Conservation (phyloP, 2,797 vertebrate genomes). For the Pelodytes ibericus region DNA sequence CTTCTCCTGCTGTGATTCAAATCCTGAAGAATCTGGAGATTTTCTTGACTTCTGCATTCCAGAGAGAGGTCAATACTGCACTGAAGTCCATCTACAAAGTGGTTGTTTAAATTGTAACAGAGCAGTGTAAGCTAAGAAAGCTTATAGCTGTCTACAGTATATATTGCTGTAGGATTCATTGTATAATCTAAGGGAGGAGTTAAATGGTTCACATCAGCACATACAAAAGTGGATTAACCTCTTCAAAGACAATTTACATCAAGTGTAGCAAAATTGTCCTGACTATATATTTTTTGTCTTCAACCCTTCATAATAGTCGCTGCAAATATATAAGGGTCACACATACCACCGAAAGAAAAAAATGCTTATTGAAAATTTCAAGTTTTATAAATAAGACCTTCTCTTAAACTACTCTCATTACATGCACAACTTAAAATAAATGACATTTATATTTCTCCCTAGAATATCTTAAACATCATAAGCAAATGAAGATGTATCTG, state of each 20-base stretch:
- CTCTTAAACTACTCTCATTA: too few species aligned
- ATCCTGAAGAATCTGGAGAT: conserved; percentile 5
- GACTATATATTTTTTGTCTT: too few species aligned
- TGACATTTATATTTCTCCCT: too few species aligned
- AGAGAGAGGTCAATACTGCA: background rate
- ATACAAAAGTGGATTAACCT: conserved; percentile 34
- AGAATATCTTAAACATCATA: too few species aligned
- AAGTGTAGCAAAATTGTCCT: too few species aligned
- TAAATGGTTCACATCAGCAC: conserved; percentile 34
- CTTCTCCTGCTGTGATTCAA: background rate
- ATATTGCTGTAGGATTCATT: conserved; percentile 42
- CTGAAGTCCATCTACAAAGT: conserved; percentile 10
- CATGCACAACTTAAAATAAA: too few species aligned
- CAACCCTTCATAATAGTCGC: too few species aligned
- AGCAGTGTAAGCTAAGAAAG: conserved; percentile 25
- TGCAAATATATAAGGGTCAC: too few species aligned
- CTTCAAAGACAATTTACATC: conserved; percentile 7
- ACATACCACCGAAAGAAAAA: too few species aligned
- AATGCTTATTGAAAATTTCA: too few species aligned
- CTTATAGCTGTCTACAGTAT: conserved; percentile 24
- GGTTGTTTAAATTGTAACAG: conserved; percentile 24
- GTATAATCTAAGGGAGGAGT: conserved; percentile 48
- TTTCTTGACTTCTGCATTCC: background rate
- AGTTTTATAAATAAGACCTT: too few species aligned
- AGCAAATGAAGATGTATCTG: too few species aligned